phyloP scores from a whole-genome alignment of 1,140 invertebrate genomes.

The Drepana arcuata region DNA sequence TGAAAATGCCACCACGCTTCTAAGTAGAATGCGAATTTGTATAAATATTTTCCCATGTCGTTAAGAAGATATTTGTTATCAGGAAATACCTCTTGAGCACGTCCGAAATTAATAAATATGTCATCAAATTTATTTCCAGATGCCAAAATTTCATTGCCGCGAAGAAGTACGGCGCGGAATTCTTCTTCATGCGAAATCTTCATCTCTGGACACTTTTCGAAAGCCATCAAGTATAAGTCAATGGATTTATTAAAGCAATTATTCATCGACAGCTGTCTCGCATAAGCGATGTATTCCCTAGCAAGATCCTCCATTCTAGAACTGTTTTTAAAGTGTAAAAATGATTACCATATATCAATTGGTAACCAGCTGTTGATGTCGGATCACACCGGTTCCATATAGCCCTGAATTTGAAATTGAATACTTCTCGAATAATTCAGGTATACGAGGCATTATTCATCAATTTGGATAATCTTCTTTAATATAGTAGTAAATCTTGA shows the following conservation, averaged over 20 bases:
- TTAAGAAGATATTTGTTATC: constrained; percentile 39
- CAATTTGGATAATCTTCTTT: too few species aligned
- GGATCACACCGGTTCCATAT: too few species aligned
- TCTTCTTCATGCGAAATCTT: constrained; percentile 29
- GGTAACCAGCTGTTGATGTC: too few species aligned
- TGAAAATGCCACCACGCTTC: constrained; percentile 55
- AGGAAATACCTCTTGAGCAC: constrained; percentile 39
- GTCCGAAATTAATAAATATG: constrained; percentile 42
- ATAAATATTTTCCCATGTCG: constrained; percentile 51
- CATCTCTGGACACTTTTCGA: constrained; percentile 33
- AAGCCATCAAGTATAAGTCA: constrained; percentile 44
- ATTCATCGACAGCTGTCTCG: constrained; percentile 23
- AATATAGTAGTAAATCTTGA: too few species aligned
- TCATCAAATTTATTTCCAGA: constrained; percentile 33
- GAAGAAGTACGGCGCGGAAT: constrained; percentile 32
- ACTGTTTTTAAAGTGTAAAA: too few species aligned
- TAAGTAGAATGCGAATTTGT: constrained; percentile 35
- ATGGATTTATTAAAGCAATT: constrained; percentile 39
- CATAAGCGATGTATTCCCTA: constrained; percentile 26
- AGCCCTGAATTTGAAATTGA: too few species aligned
- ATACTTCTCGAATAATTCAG: too few species aligned
- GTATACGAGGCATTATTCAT: too few species aligned
- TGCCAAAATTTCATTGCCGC: constrained; percentile 27
- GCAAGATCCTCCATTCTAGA: constrained; percentile 21
- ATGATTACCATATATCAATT: too few species aligned